Base-by-base conservation (phyloP, 2,113 vertebrate species). In the Daboia siamensis region DNA sequence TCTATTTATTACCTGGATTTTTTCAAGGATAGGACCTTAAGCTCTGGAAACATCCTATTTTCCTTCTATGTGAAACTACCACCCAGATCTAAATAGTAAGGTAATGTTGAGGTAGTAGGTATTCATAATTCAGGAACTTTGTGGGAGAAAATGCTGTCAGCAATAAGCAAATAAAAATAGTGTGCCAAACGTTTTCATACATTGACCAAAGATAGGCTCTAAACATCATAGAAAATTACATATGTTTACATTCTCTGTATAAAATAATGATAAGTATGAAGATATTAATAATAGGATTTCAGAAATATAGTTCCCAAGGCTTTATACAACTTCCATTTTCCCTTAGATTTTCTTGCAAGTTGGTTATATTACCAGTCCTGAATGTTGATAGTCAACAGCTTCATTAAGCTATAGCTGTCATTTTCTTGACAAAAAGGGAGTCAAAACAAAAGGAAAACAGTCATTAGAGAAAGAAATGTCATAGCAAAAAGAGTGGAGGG, bases 381-480 rank as follows among this genome's bases (percentile, higher is more conserved):
- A 15, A 55, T 93, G 88, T 11, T 94, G 93, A 84, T 54, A 92
- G 29, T 44, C 94, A 95, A 93, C 11, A 91, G 87, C 93, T 94
- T 92, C 87, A 86, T 94, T 92, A 90, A 91, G 80, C 94, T 93
- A 95, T 93, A 93, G 93, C 86, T 90, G 51, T 21, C 13, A 74
- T 91, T 93, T 89, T 87, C 90, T 93, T 26, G 39, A 86, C 24
- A 56, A 90, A 94, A 92, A 55, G 55, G 46, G 13, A 46, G 10
- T 46, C 23, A 84, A 11, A 12, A n/a, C 4, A 54, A 69, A 13
- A 64, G 21, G 84, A 95, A 61, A 33, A 26, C 29, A 90, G 87
- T 55, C 80, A 55, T 33, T 56, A 46, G 15, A 90, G 33, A 64
- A 69, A 87, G 52, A 86, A 93, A 86, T 93, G 51, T 33, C 92